phyloP scores from a whole-genome alignment of 2,888 invertebrate species.

The Helobdella robusta region DNA sequence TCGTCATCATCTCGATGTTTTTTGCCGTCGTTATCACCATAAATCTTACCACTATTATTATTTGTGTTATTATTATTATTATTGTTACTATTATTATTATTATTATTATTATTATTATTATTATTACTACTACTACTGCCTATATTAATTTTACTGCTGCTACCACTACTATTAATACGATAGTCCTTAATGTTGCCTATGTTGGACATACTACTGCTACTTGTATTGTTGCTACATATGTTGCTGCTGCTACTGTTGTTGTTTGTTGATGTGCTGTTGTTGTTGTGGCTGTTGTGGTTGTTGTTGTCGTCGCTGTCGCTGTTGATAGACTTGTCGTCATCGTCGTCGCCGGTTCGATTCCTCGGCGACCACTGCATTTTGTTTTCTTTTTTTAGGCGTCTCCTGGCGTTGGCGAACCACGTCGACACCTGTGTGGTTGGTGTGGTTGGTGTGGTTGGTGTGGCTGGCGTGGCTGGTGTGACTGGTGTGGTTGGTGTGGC shows the following conservation, averaged over 20 bases:
- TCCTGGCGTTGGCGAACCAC: constrained; percentile 89
- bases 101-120: constrained; percentile 7
- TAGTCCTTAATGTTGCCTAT: too few species aligned
- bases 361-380: constrained; percentile 98
- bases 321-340: constrained; percentile 44
- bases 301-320: constrained; percentile 40
- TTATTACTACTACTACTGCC: constrained; percentile 9
- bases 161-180: constrained; percentile 40
- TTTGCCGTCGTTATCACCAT: background rate
- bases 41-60: too few species aligned
- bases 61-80: background rate
- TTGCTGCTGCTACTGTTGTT: constrained; percentile 40
- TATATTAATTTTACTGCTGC: background rate
- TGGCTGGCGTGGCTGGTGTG: background rate
- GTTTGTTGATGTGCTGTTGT: constrained; percentile 44
- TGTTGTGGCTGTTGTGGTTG: constrained; percentile 39
- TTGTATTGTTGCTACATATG: background rate
- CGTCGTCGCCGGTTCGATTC: constrained; percentile 55
- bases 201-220: too few species aligned
- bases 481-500: background rate
- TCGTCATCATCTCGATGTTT: constrained; percentile 27
- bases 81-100: background rate
- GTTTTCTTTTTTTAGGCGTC: constrained; percentile 88
- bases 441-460: background rate
- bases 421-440: constrained; percentile 57